Conservation (phyloP, 64 coral and sea anemone species). For the Trachythela sp. region DNA sequence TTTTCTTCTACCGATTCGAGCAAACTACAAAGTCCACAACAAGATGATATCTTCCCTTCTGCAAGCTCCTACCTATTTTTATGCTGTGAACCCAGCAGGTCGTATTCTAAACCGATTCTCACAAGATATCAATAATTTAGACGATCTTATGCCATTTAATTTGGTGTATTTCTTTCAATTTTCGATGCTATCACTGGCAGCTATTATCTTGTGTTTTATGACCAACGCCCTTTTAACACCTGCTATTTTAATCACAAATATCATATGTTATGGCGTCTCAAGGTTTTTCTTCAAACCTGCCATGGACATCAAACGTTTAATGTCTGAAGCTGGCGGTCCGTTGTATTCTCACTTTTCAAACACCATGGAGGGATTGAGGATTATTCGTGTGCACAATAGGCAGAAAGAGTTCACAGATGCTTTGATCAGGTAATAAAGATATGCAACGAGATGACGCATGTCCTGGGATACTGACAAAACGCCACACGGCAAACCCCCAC, state of each 20-base stretch:
- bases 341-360: neutral
- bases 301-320: neutral
- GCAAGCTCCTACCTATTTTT: slow-evolving; percentile 48
- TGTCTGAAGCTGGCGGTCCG: neutral
- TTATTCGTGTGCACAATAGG: neutral
- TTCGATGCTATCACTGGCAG: neutral
- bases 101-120: slow-evolving; percentile 67
- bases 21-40: slow-evolving; percentile 56
- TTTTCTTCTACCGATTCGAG: slow-evolving; percentile 15
- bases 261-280: neutral
- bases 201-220: neutral
- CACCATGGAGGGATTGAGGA: neutral
- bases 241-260: neutral
- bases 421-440: slow-evolving; percentile 38
- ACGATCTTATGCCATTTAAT: slow-evolving; percentile 47
- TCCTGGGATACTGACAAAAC: too few species aligned
- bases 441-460: too few species aligned
- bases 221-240: neutral
- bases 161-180: slow-evolving; percentile 20
- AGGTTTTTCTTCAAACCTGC: neutral
- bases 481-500: too few species aligned
- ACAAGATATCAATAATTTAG: slow-evolving; percentile 53
- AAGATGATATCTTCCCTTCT: slow-evolving; percentile 44
- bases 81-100: slow-evolving; percentile 54
- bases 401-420: slow-evolving; percentile 12